Base-by-base conservation (phyloP, 2,888 invertebrate species). In the Spialia ferax region DNA sequence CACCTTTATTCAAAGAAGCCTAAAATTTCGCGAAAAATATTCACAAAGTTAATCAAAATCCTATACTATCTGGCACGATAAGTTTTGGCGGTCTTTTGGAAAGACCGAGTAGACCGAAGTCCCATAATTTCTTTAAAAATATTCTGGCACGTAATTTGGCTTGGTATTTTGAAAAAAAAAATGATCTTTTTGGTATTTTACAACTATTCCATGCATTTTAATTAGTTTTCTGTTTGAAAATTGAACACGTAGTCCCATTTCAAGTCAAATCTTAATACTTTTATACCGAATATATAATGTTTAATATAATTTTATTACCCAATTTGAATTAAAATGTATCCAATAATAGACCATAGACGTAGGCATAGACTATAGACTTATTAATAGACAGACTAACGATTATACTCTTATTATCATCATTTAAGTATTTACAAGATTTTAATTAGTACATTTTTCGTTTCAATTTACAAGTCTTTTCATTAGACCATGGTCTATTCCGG, bases 391-490 rank as follows among this genome's bases (percentile, higher is more conserved):
- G 35, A 11, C 35, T 35, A 13, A 13, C 38, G 1, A 10, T 32
- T 10, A 10, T 32, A 10, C 11, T 32, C 2, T 11, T 2, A 26
- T 26, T 26, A 4, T 26, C 26, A 26, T 2, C 6, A 26, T 29
- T 29, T n/a, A n/a, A n/a, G n/a, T n/a, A n/a, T n/a, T n/a, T n/a
- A n/a, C n/a, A n/a, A n/a, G n/a, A n/a, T n/a, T n/a, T n/a, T n/a
- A n/a, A n/a, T n/a, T n/a, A n/a, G n/a, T n/a, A n/a, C n/a, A n/a
- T n/a, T 26, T 26, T 26, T 26, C 26, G 26, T 26, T 26, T 26
- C 26, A 1, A 38, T 13, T 5, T n/a, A 38, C 29, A 45, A 67
- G 72, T 73, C 71, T 72, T 69, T 57, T 63, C 29, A 70, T 23
- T 67, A 71, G 71, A 75, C 70, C 68, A 20, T 35, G 35, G 35